A percentile compares a stretch with the other conserved stretches of the same genome.
phyloP scores from a whole-genome alignment of 2,113 vertebrate genomes.

The Takifugu bimaculatus region DNA sequence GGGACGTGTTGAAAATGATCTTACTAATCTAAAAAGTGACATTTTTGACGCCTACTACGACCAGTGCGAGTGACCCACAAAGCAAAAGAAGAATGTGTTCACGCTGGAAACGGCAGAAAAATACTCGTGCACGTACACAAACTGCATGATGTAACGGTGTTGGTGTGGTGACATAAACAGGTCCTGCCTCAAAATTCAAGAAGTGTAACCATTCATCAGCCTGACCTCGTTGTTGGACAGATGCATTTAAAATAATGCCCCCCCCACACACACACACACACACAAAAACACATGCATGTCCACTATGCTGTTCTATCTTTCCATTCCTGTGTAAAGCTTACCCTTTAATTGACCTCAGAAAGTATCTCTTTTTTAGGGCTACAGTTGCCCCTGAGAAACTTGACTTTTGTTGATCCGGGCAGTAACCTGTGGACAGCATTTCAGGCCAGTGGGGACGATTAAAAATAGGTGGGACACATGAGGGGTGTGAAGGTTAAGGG shows the following conservation, averaged over 20 bases:
- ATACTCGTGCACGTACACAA: not conserved
- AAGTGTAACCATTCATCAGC: conserved; percentile 47
- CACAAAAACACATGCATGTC: conserved; percentile 11
- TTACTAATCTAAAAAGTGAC: conserved; percentile 32
- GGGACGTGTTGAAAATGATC: conserved; percentile 30
- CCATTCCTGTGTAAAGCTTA: no score
- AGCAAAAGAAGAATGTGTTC: conserved; percentile 10
- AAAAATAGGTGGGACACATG: no score
- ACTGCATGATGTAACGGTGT: not conserved
- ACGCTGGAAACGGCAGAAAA: conserved; percentile 1
- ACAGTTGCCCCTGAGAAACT: no score
- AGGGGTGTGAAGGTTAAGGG: no score
- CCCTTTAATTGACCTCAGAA: no score
- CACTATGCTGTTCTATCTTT: not conserved
- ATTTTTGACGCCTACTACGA: conserved; percentile 41
- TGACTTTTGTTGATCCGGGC: no score
- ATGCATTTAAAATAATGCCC: conserved; percentile 29
- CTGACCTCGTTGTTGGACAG: conserved; percentile 54
- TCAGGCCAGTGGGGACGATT: no score
- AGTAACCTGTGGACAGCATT: no score
- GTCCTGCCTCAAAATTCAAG: conserved; percentile 22
- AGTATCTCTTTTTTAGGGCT: no score
- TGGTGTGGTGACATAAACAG: conserved; percentile 33
- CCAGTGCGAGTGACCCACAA: not conserved
- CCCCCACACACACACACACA: conserved; percentile 8